Conservation (phyloP, 2,113 vertebrate species). For the Empidonax traillii region DNA sequence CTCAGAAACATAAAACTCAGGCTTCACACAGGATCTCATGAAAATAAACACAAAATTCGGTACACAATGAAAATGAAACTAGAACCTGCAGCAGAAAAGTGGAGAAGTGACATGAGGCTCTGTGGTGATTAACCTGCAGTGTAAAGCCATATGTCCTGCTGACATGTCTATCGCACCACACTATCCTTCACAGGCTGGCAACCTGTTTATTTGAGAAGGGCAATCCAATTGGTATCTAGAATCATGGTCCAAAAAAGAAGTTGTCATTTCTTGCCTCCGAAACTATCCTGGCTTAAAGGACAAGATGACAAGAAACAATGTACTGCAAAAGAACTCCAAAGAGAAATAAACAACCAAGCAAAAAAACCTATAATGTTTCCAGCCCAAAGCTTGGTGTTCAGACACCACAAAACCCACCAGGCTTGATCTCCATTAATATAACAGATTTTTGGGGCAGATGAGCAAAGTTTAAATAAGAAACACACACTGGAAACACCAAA, state of each 20-base stretch:
- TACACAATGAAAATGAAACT: background rate
- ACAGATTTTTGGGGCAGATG: background rate
- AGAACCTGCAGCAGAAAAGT: background rate
- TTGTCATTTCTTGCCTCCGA: slow-evolving; percentile 40
- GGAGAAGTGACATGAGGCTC: slow-evolving; percentile 16
- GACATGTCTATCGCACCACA: background rate
- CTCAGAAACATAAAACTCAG: background rate
- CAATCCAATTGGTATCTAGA: slow-evolving; percentile 30
- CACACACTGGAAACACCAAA: background rate
- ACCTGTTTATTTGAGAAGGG: slow-evolving; percentile 16
- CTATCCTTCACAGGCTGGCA: background rate
- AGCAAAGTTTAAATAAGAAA: background rate
- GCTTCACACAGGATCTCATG: background rate
- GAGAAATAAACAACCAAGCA: background rate
- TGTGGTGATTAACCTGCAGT: slow-evolving; percentile 44
- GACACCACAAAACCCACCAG: slow-evolving; percentile 27
- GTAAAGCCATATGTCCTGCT: slow-evolving; percentile 36
- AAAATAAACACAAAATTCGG: slow-evolving; percentile 31
- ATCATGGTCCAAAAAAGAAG: background rate
- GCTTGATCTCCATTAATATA: background rate
- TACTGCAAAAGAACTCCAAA: slow-evolving; percentile 22
- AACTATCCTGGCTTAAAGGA: slow-evolving; percentile 40
- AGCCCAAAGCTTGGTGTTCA: slow-evolving; percentile 22
- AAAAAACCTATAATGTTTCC: background rate
- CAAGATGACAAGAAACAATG: slow-evolving; percentile 46